Base-by-base conservation (phyloP, 2,888 invertebrate genomes). In the Halictus quadricinctus region DNA sequence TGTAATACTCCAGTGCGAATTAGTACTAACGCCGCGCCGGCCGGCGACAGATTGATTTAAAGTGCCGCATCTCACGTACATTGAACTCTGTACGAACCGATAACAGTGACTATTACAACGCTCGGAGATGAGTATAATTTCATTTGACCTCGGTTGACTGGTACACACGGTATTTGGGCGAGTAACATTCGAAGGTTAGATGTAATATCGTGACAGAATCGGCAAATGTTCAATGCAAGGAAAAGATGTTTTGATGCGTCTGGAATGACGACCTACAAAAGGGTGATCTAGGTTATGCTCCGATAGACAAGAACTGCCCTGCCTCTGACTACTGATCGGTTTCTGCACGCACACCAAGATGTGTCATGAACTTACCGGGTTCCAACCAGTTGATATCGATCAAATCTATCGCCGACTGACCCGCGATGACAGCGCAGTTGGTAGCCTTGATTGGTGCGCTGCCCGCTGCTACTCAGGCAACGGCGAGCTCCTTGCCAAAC, bases 381-480 rank as follows among this genome's bases (percentile, higher is more conserved):
- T 76, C 88, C 88, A 76, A 89, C 80, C 74, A 93, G 91, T 87
- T 92, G 93, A 83, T 93, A 93, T 76, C 91, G 92, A 79, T 92
- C 87, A 81, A 93, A 88, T 88, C 93, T 94, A 76, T 93, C 92
- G 81, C 88, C 76, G 80, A 92, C 83, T 87, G 90, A 89, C 76
- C 90, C 91, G 77, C 89, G 91, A 74, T 88, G 88, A 82, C 90
- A 88, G 75, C 86, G 90, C 54, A 91, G 88, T 81, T 91, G 91
- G 76, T 90, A 91, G 70, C 90, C 81, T 85, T 90, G 91, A 89
- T 92, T 91, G 86, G 84, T 92, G 87, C 91, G 93, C 88, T 92
- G 93, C 92, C 93, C 92, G 93, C 91, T 91, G 91, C 92, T 90
- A 90, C 90, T 92, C 87, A 94, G 92, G 93, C 93, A 92, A 93